A percentile compares a stretch with the other conserved stretches of the same genome.
Conservation (phyloP, 2,113 vertebrate species). For the Tor tambroides region DNA sequence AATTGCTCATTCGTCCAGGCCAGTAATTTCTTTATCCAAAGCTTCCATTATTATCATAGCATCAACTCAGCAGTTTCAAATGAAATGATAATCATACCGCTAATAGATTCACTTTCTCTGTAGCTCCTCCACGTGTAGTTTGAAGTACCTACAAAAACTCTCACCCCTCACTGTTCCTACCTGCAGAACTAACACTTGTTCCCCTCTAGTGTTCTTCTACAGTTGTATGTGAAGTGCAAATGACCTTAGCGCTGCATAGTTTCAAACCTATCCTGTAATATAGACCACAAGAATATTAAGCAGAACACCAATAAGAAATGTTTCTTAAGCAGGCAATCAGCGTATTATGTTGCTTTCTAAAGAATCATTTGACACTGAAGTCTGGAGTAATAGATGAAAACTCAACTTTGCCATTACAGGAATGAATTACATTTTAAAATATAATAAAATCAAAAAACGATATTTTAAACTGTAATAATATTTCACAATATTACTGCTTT, state of each 20-base stretch:
- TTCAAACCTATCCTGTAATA: neutral
- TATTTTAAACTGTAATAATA: neutral
- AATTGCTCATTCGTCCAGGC: neutral
- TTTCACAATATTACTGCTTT: neutral
- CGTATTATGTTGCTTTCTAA: neutral
- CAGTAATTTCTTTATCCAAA: neutral
- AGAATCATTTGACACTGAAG: neutral
- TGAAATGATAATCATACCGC: neutral
- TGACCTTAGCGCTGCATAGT: neutral
- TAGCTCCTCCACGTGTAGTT: neutral
- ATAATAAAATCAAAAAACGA: neutral
- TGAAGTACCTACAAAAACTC: neutral
- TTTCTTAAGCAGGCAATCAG: neutral
- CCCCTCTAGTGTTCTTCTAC: neutral
- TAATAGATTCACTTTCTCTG: neutral
- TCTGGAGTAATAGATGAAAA: neutral
- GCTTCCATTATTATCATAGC: neutral
- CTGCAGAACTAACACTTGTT: neutral
- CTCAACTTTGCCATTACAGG: neutral
- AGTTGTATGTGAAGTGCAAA: neutral
- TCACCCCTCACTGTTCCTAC: neutral
- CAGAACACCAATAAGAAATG: neutral
- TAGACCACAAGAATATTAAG: neutral
- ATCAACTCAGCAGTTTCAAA: neutral
- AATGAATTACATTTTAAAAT: neutral